These are phyloP conservation scores for Cyclopterus lumpus DNA, from an alignment of 2,797 vertebrate genomes.

Conservation along the genomic window DNA sequence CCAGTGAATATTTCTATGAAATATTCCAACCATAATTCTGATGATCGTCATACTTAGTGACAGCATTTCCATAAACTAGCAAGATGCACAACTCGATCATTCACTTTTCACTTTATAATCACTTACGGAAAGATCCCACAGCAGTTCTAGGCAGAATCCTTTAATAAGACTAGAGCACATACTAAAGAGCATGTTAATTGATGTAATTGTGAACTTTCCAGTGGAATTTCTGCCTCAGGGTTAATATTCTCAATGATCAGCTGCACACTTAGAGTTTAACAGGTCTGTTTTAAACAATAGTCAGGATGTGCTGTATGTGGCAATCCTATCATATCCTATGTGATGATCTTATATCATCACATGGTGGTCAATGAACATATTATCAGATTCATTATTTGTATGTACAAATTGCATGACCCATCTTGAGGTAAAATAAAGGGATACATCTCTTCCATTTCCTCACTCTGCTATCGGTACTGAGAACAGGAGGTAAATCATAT, in stretches of 20 bases:
- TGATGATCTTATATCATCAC: conserved; percentile 22
- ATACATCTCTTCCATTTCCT: conserved; percentile 13
- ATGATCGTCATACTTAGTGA: background rate
- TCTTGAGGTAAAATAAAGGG: conserved; percentile 25
- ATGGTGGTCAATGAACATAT: conserved; percentile 12
- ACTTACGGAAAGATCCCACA: background rate
- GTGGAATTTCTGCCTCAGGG: conserved; percentile 64
- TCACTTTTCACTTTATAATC: background rate
- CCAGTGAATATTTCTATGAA: conserved; percentile 12
- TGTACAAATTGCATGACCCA: background rate
- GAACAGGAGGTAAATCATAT: conserved; percentile 27
- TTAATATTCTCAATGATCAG: conserved; percentile 74
- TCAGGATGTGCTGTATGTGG: background rate
- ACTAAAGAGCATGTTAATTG: conserved; percentile 45
- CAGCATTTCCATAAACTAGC: background rate
- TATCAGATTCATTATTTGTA: conserved; percentile 10
- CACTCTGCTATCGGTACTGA: background rate
- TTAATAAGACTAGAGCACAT: background rate
- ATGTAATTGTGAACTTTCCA: conserved; percentile 64
- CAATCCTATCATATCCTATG: conserved; percentile 2
- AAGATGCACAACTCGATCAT: background rate
- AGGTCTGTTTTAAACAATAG: conserved; percentile 24
- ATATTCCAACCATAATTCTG: conserved; percentile 8
- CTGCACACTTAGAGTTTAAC: conserved; percentile 75
- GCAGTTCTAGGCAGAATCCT: conserved; percentile 54